Base-by-base conservation (phyloP, 2,797 vertebrate genomes). In the Bradypus variegatus region DNA sequence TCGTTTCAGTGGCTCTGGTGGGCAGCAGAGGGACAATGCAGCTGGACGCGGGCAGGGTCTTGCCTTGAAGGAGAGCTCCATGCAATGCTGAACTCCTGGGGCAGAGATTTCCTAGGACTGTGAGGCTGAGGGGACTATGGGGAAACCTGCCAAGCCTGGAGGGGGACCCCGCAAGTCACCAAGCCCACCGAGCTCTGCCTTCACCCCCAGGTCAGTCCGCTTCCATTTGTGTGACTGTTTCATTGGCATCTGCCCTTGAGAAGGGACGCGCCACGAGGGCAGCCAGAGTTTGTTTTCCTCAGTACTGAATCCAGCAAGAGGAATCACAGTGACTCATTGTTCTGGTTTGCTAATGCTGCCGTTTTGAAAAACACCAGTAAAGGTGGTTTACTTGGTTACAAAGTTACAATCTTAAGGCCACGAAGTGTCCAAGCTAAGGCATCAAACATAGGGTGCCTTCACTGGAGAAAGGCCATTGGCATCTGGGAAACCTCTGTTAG, bases 171-270 rank as follows among this genome's bases (percentile, higher is more conserved):
- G 53, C 18, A 7, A 14, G 50, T 7, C 2, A 10, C 10, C 50
- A 11, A 50, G 14, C 50, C 50, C 14, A 14, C 10, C 50, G 8
- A 58, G 19, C 55, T 58, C 45, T 5, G 50, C 25, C 12, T 48
- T 45, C 77, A 1, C 7, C 12, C 12, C 1, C 12, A 0, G 2
- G 1, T 10, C 6, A 1, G 48, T 27, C 29, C 4, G 10, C 7
- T 0, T 7, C 38, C 13, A n/a, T 2, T 45, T 18, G 14, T 1
- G 16, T 5, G 27, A 36, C 9, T 2, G n/a, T 25, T 21, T 19
- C 64, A 25, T 62, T 1, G 4, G 53, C 33, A 8, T 27, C 62
- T 0, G 0, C 13, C 18, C 13, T 6, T 12, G 12, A 1, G 67
- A 64, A 38, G 13, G 5, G 12, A 27, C 13, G 50, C 36, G 33